Conservation (phyloP, 2,888 invertebrate species). For the Pandemis corylana region DNA sequence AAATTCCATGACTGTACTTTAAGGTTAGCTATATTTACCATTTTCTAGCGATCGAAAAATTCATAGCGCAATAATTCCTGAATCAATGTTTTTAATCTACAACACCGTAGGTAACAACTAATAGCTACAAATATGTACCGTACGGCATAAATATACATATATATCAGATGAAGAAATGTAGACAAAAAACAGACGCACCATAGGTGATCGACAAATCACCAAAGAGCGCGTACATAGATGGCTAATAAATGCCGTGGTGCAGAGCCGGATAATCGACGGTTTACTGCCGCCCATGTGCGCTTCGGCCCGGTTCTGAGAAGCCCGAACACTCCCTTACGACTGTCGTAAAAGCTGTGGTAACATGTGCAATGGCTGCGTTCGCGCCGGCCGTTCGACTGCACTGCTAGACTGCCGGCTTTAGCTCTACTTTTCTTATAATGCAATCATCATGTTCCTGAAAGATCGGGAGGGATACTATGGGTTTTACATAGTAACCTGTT, state of each 20-base stretch:
- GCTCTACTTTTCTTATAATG: background rate
- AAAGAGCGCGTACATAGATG: conserved; percentile 40
- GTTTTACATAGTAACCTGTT: too few relatives aligned
- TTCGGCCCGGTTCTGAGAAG: conserved; percentile 75
- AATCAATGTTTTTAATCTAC: too few relatives aligned
- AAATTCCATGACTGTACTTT: too few relatives aligned
- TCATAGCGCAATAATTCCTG: too few relatives aligned
- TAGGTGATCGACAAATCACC: conserved; percentile 41
- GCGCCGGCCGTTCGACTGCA: conserved; percentile 47
- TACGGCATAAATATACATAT: background rate
- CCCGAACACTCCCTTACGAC: conserved; percentile 72
- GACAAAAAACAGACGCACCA: conserved; percentile 38
- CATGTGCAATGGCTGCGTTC: conserved; percentile 72
- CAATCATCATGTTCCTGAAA: background rate
- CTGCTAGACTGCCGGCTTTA: background rate
- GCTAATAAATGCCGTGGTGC: conserved; percentile 50
- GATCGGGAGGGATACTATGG: background rate
- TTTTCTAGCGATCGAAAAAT: too few relatives aligned
- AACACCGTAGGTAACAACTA: too few relatives aligned
- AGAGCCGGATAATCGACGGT: conserved; percentile 72
- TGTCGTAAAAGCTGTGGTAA: conserved; percentile 80
- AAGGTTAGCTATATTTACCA: too few relatives aligned
- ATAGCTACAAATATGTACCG: too few relatives aligned
- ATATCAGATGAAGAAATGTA: conserved; percentile 6
- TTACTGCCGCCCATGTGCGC: conserved; percentile 78